Conservation (phyloP, 2,113 vertebrate species). For the Heterochromis multidens region DNA sequence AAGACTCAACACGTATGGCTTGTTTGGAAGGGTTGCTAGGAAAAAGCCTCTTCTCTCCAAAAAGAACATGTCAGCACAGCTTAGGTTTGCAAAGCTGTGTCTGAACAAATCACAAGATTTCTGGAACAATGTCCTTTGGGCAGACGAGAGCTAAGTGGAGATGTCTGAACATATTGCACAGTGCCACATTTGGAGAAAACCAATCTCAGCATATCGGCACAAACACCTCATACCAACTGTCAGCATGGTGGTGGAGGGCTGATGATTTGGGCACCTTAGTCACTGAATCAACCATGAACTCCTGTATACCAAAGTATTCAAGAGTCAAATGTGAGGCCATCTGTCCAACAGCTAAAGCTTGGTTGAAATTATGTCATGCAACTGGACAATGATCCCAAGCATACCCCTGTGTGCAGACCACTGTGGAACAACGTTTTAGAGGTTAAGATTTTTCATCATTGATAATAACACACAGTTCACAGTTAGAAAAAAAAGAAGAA, state of each 20-base stretch:
- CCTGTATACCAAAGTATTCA: background rate
- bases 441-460: fast-evolving
- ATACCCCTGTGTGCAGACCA: background rate
- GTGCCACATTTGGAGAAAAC: background rate
- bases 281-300: fast-evolving
- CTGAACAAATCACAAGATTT: background rate
- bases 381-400: background rate
- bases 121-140: background rate
- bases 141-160: background rate
- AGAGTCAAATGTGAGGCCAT: background rate
- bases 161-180: background rate
- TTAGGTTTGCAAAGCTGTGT: background rate
- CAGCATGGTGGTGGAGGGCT: background rate
- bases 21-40: background rate
- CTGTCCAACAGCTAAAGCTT: background rate
- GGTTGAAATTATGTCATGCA: background rate
- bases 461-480: background rate
- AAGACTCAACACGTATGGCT: background rate
- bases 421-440: fast-evolving
- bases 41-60: too few relatives aligned
- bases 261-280: background rate
- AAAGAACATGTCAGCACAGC: background rate
- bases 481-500: too few relatives aligned
- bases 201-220: background rate
- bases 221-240: background rate